Evolutionary conservation across 2,888 invertebrate genomes (phyloP).

Genomic region (Morpho helenor): DNA sequence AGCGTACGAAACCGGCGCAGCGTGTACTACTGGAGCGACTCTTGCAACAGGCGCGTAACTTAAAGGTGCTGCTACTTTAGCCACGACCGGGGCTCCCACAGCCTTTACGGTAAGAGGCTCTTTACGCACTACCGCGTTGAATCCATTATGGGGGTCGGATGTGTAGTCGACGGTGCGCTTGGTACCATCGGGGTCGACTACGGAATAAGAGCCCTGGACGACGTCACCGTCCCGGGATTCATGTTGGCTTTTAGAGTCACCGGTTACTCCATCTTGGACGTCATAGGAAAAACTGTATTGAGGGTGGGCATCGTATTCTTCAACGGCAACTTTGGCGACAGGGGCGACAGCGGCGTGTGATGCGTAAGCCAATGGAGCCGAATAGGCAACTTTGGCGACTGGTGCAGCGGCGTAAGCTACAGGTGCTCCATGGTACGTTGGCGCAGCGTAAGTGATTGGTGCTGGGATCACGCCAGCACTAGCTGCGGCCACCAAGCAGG

Average conservation of each 20-base stretch:
- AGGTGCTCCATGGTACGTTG: conserved; percentile 40
- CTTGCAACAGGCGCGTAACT: conserved; percentile 36
- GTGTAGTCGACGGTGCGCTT: conserved; percentile 61
- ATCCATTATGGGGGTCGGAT: conserved; percentile 63
- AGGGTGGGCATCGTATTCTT: conserved; percentile 76
- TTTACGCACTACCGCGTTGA: conserved; percentile 66
- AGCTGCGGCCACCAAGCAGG: conserved; percentile 56
- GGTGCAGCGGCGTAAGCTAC: conserved; percentile 36
- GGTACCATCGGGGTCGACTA: conserved; percentile 66
- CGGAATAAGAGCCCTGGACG: conserved; percentile 67
- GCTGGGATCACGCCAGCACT: conserved; percentile 46
- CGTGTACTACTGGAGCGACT: conserved; percentile 34
- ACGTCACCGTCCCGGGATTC: conserved; percentile 78
- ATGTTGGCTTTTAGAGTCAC: conserved; percentile 66
- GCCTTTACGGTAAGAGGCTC: conserved; percentile 54
- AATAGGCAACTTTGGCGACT: conserved; percentile 36
- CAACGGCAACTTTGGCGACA: conserved; percentile 44
- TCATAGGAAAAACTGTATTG: conserved; percentile 76
- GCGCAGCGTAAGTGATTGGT: conserved; percentile 47
- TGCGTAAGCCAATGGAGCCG: conserved; percentile 40
- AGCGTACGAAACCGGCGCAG: conserved; percentile 28
- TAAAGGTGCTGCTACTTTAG: conserved; percentile 30
- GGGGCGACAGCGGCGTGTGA: conserved; percentile 50
- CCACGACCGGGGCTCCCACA: conserved; percentile 31
- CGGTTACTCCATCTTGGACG: conserved; percentile 65